Evolutionary conservation across 1,140 invertebrate species (phyloP).

Genomic region (Apis cerana): DNA sequence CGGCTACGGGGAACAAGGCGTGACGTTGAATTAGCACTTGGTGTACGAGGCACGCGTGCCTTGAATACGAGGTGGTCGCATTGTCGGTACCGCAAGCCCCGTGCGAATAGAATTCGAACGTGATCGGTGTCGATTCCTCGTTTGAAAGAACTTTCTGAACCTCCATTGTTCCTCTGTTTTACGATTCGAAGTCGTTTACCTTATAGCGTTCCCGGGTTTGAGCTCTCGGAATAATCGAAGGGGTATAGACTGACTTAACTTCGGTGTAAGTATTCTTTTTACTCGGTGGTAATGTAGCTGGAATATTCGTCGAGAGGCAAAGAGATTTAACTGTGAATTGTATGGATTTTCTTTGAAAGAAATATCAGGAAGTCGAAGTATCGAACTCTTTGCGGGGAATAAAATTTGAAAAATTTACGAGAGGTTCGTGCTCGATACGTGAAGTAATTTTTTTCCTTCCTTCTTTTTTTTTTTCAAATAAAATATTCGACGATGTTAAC

Average conservation of each 20-base stretch:
- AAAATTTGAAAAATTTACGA: no score
- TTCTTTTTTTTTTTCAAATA: no score
- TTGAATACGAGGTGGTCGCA: conserved; percentile 15
- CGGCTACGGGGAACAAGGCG: conserved; percentile 21
- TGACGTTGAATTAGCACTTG: conserved; percentile 46
- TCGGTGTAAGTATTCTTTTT: background rate
- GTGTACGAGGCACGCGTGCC: conserved; percentile 24
- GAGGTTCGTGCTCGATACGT: no score
- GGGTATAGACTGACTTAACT: background rate
- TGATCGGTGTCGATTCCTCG: conserved; percentile 9
- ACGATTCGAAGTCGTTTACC: no score
- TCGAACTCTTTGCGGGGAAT: no score
- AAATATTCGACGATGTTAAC: no score
- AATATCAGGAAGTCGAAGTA: no score
- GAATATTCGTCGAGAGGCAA: no score
- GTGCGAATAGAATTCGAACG: conserved; percentile 27
- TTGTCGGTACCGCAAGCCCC: conserved; percentile 23
- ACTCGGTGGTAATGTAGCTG: no score
- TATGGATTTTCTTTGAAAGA: no score
- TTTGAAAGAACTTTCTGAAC: background rate
- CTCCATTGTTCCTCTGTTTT: background rate
- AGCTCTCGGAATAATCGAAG: background rate
- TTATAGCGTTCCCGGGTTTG: background rate
- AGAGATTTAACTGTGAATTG: no score
- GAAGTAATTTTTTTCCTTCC: no score